Evolutionary conservation across 2,797 vertebrate species (phyloP).

Genomic region (Sebastes matsubarae): DNA sequence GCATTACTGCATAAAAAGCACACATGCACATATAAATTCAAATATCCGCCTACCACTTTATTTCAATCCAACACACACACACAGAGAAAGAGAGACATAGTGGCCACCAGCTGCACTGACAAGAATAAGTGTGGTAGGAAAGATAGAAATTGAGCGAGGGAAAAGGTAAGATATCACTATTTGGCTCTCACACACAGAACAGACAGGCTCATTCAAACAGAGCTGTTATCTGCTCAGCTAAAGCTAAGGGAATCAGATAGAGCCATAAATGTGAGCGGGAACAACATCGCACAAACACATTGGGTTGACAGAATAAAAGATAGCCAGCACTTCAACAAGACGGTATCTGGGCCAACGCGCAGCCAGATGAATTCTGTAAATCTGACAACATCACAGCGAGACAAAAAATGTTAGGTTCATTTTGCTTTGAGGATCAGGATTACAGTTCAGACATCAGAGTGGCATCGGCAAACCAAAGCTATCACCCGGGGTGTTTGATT

Average conservation of each 20-base stretch:
- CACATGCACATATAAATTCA: constrained; percentile 2
- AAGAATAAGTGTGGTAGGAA: constrained; percentile 19
- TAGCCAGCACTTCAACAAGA: constrained; percentile 56
- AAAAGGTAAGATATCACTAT: constrained; percentile 50
- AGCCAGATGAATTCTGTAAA: constrained; percentile 36
- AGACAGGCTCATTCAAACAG: constrained; percentile 60
- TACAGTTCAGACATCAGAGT: constrained; percentile 47
- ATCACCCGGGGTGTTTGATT: constrained; percentile 17
- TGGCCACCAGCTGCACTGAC: constrained; percentile 1
- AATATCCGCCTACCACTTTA: constrained; percentile 19
- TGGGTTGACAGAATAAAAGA: constrained; percentile 62
- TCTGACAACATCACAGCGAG: constrained; percentile 49
- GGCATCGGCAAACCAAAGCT: neutral
- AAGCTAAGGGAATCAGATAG: constrained; percentile 67
- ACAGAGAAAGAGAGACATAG: too few relatives aligned
- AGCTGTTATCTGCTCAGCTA: constrained; percentile 62
- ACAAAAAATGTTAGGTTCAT: constrained; percentile 14
- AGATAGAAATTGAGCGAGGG: constrained; percentile 41
- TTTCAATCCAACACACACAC: neutral
- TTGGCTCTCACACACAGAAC: constrained; percentile 40
- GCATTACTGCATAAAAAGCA: constrained; percentile 10
- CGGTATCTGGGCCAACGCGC: constrained; percentile 51
- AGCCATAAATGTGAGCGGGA: constrained; percentile 52
- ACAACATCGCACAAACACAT: constrained; percentile 57
- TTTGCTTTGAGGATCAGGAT: constrained; percentile 46